Evolutionary conservation across 2,797 vertebrate genomes (phyloP).

Genomic region (Falco peregrinus): DNA sequence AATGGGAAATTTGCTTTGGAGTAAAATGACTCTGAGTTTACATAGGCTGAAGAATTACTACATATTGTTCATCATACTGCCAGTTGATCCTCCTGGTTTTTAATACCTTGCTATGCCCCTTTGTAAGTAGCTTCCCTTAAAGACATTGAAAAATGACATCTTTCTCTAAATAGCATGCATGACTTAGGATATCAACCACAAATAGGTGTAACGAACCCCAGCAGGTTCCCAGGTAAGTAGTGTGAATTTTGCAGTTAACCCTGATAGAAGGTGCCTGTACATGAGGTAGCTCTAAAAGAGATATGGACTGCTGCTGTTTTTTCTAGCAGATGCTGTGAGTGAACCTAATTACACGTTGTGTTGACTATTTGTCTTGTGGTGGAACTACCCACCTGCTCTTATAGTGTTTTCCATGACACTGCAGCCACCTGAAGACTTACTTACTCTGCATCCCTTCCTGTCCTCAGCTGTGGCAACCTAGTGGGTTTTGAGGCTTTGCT

Average conservation of each 20-base stretch:
- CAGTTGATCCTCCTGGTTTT: not conserved
- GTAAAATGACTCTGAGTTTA: not conserved
- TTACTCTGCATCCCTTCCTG: not conserved
- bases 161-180: not conserved
- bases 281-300: not conserved
- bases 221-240: not conserved
- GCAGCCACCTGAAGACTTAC: not conserved
- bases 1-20: not conserved
- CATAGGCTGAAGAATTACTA: not conserved
- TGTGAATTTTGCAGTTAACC: not conserved
- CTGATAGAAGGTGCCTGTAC: not conserved
- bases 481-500: not conserved
- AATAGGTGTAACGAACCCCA: not conserved
- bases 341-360: not conserved
- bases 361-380: not conserved
- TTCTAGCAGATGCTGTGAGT: not conserved
- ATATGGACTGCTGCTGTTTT: not conserved
- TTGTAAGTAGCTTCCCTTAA: not conserved
- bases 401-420: not conserved
- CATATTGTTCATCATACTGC: not conserved
- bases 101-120: not conserved
- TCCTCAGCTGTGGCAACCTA: not conserved
- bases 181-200: not conserved
- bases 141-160: not conserved
- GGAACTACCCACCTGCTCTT: not conserved